Base-by-base conservation (phyloP, 2,888 invertebrate species). In the Caenorhabditis wallacei region DNA sequence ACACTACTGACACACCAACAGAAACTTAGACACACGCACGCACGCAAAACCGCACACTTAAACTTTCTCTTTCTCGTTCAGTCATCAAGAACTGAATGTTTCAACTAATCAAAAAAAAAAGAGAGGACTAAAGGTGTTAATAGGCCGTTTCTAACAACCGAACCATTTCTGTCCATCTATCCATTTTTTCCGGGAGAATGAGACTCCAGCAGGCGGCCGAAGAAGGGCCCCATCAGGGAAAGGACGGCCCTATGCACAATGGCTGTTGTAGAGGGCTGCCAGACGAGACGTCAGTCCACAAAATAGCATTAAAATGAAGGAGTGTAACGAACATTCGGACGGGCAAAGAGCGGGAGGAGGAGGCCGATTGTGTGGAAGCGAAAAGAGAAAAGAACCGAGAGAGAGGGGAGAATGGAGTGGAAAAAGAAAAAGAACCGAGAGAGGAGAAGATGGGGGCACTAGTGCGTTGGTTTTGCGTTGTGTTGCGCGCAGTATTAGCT, bases 401-500 rank as follows among this genome's bases (percentile, higher is more conserved):
- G 24, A 59, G 61, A 61, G 61, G 51, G 22, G 51, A n/a, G 40
- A 53, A 40, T n/a, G n/a, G n/a, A 46, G 43, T 13, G 24, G 30
- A 43, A 51, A 48, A 24, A 57, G 43, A 63, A 51, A 16, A 40
- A 30, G 59, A 68, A 26, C 54, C n/a, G 10, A 51, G 61, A 51
- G 24, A 37, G 51, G 51, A 37, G 56, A 56, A 57, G 64, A 71
- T 24, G 37, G 66, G 59, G 48, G 76, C 76, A 82, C 82, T 78
- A 78, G 82, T 82, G 78, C 78, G 82, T 78, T 78, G 82, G 82
- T 72, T 82, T 82, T 68, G 68, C 78, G 82, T 78, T 81, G 80
- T 81, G 74, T 81, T 81, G 81, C 81, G 81, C 75, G 81, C 81
- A 46, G 75, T 76, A 78, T 71, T 76, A 71, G 82, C 76, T 82